Conservation (phyloP, 1,140 invertebrate genomes). For the Drosophila takahashii region DNA sequence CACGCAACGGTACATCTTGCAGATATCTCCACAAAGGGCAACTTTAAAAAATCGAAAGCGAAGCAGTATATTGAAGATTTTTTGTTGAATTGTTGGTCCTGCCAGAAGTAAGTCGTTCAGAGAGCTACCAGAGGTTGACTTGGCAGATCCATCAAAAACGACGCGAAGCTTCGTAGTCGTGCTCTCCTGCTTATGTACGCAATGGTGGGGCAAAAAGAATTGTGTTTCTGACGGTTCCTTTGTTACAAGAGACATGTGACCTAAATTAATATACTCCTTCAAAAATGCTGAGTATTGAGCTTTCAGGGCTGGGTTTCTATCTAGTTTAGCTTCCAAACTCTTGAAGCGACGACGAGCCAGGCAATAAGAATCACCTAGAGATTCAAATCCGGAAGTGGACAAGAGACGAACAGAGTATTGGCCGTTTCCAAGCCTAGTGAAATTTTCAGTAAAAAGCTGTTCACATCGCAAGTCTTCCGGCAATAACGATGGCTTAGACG, state of each 20-base stretch:
- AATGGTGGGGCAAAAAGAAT: constrained; percentile 2
- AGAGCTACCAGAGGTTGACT: too few species aligned
- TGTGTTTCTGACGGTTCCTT: background rate
- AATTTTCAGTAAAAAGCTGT: background rate
- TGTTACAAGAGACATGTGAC: background rate
- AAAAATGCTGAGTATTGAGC: too few species aligned
- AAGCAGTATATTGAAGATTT: too few species aligned
- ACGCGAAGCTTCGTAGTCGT: background rate
- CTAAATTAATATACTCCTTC: background rate
- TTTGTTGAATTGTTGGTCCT: too few species aligned
- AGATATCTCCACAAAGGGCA: too few species aligned
- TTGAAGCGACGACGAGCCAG: background rate
- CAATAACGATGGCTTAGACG: background rate
- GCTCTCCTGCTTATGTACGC: background rate
- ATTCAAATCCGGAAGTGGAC: background rate
- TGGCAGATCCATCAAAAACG: background rate
- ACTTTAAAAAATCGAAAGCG: too few species aligned
- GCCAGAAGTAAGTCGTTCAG: too few species aligned
- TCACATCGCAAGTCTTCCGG: constrained; percentile 2
- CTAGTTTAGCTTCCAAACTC: too few species aligned
- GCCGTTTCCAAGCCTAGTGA: background rate
- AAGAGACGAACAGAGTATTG: background rate
- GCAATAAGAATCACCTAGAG: background rate
- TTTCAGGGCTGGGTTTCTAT: too few species aligned
- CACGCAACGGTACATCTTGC: too few species aligned